phyloP scores from a whole-genome alignment of 2,888 invertebrate genomes.

The Mimumesa dahlbomi region DNA sequence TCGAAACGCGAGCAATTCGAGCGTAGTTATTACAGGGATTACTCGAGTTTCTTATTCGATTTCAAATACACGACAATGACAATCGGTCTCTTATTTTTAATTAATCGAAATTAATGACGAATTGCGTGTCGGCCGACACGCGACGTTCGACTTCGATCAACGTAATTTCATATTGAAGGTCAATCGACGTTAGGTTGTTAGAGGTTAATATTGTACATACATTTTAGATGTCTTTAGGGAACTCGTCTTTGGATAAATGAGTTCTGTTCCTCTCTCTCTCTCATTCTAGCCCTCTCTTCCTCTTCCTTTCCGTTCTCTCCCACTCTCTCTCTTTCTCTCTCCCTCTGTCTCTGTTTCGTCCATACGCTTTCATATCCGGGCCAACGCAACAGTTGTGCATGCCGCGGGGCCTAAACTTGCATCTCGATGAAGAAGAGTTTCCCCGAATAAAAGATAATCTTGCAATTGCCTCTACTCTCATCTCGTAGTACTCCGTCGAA shows the following conservation, averaged over 20 bases:
- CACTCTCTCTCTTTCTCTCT: neutral
- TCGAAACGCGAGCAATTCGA: too few relatives aligned
- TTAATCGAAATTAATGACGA: neutral
- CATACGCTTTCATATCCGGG: slow-evolving; percentile 15
- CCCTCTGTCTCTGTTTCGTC: neutral
- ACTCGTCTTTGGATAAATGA: neutral
- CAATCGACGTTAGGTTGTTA: slow-evolving; percentile 1
- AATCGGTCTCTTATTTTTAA: neutral
- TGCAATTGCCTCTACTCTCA: too few relatives aligned
- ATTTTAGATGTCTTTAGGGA: neutral
- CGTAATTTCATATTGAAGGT: neutral
- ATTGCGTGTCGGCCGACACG: slow-evolving; percentile 1
- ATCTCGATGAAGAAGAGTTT: neutral
- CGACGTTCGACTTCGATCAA: neutral
- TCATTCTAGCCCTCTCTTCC: neutral
- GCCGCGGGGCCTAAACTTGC: neutral
- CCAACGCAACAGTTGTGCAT: slow-evolving; percentile 37
- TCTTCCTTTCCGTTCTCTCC: neutral
- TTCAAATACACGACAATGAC: too few relatives aligned
- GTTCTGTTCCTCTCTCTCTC: neutral
- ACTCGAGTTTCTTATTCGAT: too few relatives aligned
- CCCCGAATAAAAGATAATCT: neutral
- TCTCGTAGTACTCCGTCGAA: too few relatives aligned
- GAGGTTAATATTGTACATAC: neutral
- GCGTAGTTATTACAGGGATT: too few relatives aligned